Evolutionary conservation across 2,797 vertebrate genomes (phyloP).

Genomic region (Sandelia bainsii): DNA sequence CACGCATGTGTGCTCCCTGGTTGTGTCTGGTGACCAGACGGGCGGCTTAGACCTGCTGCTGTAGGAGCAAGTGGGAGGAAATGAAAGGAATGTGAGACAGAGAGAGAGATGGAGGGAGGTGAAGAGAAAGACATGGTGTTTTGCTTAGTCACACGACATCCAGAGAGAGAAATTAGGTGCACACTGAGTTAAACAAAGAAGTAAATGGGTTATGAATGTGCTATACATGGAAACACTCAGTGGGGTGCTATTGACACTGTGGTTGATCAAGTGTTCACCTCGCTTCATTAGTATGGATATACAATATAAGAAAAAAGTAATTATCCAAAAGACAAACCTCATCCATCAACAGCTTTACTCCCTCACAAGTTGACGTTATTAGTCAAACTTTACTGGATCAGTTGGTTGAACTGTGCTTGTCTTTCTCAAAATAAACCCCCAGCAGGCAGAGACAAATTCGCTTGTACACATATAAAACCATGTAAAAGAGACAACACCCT

Average conservation of each 20-base stretch:
- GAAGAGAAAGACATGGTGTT: slow-evolving; percentile 26
- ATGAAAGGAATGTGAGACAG: slow-evolving; percentile 31
- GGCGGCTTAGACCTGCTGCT: slow-evolving; percentile 29
- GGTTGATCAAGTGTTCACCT: neutral
- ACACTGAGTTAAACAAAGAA: slow-evolving; percentile 10
- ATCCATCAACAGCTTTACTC: neutral
- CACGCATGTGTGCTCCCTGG: neutral
- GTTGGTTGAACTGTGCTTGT: neutral
- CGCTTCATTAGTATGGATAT: neutral
- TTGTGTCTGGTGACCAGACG: slow-evolving; percentile 36
- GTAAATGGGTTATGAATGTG: slow-evolving; percentile 27
- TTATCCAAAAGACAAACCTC: too few species aligned
- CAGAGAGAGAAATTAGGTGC: neutral
- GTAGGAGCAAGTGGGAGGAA: slow-evolving; percentile 45
- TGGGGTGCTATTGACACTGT: slow-evolving; percentile 35
- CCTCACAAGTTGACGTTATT: neutral
- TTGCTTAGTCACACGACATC: slow-evolving; percentile 46
- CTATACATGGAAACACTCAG: neutral
- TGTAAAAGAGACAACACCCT: neutral
- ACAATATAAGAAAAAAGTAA: neutral
- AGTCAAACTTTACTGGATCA: neutral
- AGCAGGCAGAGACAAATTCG: neutral
- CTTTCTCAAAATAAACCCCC: neutral
- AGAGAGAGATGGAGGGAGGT: slow-evolving; percentile 1
- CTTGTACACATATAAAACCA: neutral